Conservation (phyloP, 1,140 invertebrate species). For the Tyrophagus putrescentiae region DNA sequence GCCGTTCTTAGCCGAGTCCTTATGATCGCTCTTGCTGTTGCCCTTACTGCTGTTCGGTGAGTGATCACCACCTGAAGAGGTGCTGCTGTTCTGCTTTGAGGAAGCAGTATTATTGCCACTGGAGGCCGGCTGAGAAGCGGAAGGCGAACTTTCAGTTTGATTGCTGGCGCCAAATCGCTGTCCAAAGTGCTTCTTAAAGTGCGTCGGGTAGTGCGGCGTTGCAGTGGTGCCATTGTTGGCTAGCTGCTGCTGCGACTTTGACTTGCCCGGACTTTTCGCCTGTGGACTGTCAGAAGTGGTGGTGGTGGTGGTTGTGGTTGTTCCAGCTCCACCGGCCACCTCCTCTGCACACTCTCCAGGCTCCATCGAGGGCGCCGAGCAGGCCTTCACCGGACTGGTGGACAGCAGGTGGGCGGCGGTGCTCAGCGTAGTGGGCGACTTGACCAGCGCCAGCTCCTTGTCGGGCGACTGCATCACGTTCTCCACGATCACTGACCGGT, state of each 20-base stretch:
- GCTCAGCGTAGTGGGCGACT: too few species aligned
- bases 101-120: too few species aligned
- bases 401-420: not conserved
- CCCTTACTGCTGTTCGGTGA: not conserved
- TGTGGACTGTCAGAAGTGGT: too few species aligned
- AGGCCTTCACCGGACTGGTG: not conserved
- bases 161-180: constrained; percentile 23
- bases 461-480: not conserved
- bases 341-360: not conserved
- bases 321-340: not conserved
- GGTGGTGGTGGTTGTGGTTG: not conserved
- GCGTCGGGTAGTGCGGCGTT: constrained; percentile 15
- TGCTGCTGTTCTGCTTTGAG: too few species aligned
- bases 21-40: not conserved
- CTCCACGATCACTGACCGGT: constrained; percentile 8
- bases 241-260: too few species aligned
- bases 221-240: too few species aligned
- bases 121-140: too few species aligned
- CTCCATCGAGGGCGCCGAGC: not conserved
- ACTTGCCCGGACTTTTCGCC: too few species aligned
- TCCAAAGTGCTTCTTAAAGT: constrained; percentile 19
- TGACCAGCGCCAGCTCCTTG: not conserved
- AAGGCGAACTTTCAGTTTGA: too few species aligned
- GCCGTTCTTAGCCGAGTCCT: not conserved
- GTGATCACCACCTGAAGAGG: too few species aligned